A percentile compares a stretch with the other conserved stretches of the same genome.
phyloP scores from a whole-genome alignment of 2,888 invertebrate species.

The Sabellastarte sp. region DNA sequence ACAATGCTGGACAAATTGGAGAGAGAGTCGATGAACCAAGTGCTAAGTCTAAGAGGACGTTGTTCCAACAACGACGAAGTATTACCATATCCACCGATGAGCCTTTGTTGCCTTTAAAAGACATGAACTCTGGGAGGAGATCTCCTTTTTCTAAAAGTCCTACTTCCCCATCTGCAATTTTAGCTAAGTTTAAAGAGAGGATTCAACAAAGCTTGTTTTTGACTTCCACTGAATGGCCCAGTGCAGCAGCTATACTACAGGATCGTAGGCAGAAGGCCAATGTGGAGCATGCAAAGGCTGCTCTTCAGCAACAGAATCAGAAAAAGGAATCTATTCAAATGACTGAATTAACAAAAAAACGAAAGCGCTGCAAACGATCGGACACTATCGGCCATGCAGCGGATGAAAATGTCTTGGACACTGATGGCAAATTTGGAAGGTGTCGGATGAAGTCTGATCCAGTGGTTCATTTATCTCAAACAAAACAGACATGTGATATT shows the following conservation, averaged over 20 bases:
- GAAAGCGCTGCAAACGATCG: not conserved
- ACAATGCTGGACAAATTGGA: not conserved
- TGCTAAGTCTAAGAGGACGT: not conserved
- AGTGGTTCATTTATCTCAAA: no score
- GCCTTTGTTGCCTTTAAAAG: not conserved
- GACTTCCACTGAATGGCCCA: conserved; percentile 31
- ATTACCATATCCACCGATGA: not conserved
- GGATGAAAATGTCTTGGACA: no score
- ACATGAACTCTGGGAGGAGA: not conserved
- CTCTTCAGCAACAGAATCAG: conserved; percentile 6
- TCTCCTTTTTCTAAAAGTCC: not conserved
- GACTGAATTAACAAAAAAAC: conserved; percentile 9
- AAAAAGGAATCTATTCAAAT: conserved; percentile 10
- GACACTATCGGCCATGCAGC: no score
- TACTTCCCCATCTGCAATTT: conserved; percentile 15
- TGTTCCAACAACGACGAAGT: not conserved
- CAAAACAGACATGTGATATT: not conserved
- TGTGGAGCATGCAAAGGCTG: conserved; percentile 15
- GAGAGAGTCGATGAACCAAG: not conserved
- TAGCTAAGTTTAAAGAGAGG: conserved; percentile 31
- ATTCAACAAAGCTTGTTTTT: conserved; percentile 32
- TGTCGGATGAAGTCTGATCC: no score
- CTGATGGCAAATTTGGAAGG: not conserved
- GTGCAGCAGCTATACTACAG: conserved; percentile 29
- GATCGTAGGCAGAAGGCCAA: conserved; percentile 27